Base-by-base conservation (phyloP, 2,888 invertebrate genomes). In the Amblyteles armatorius region DNA sequence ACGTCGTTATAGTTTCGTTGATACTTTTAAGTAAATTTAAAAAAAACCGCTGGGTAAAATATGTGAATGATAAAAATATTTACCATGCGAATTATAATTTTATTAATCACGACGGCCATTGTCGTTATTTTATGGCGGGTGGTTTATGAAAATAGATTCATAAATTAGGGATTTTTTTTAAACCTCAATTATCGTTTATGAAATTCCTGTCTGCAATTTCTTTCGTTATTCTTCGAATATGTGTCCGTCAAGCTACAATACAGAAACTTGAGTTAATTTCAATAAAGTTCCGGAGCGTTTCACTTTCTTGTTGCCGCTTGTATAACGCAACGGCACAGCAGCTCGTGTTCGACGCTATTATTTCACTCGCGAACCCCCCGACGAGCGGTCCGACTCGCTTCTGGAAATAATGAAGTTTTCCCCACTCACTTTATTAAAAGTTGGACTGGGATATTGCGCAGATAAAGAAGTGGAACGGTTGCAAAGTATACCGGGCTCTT, bases 361-460 rank as follows among this genome's bases (percentile, higher is more conserved):
- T 72, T 72, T 55, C 40, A 72, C 55, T 55, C 33, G 33, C 52
- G 19, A 55, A 55, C 52, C 52, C 26, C 26, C 26, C 36, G 55
- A 13, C 55, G 55, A 36, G 50, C 33, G 29, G 36, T 6, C 48
- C 50, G 11, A 55, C 36, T 72, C n/a, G 26, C 29, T 68, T 72
- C 55, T 36, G 36, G 19, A 57, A 72, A 72, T 72, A 72, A 72
- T 72, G 55, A 36, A 72, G 55, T 55, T 72, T 71, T 13, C 40
- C 36, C 40, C 67, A 67, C 22, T 67, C 67, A 36, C 40, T 72
- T 57, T 57, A 55, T 36, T 50, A 72, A 72, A 40, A 67, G 67
- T 67, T 67, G 19, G 26, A 67, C 40, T 7, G 9, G 11, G 40
- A 16, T 67, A 67, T 40, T 67, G 67, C 67, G 22, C 22, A 67